Base-by-base conservation (phyloP, 1,140 invertebrate genomes). In the Bombus waltoni region DNA sequence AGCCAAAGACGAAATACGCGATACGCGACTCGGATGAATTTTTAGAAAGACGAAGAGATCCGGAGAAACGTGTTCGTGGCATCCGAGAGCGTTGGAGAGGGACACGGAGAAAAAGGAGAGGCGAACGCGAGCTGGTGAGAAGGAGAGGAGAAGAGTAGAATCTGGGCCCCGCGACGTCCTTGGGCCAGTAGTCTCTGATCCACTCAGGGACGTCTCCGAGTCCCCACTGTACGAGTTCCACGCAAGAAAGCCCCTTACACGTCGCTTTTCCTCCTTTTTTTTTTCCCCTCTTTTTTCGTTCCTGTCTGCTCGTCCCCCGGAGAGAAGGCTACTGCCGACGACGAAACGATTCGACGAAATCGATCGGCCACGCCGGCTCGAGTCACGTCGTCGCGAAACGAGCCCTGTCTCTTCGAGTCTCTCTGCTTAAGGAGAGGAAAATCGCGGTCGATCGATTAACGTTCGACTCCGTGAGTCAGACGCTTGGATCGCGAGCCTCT, bases 131-230 rank as follows among this genome's bases (percentile, higher is more conserved):
- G n/a, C 13, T 22, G 73, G 22, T 1, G 42, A 47, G 73, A 53
- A 53, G 38, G 32, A 87, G 65, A 68, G 35, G 66, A 47, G 44
- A 22, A 83, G 57, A 78, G 57, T 82, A 83, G 77, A 93, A 93
- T 94, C 92, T 93, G 93, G 93, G 92, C 88, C 93, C 93, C 90
- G 92, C 89, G 92, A 93, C 93, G 93, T 93, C 93, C 93, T 94
- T 93, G 93, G 93, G 93, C 85, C 90, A 90, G 91, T 94, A 93
- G 93, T 93, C 92, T 90, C 90, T 72, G 87, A 78, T 86, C 76
- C 89, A 77, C 82, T 92, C 93, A 92, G 91, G 93, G 93, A 89
- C 93, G 92, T 93, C 92, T 92, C 88, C 89, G 22, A 81, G 86
- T 88, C 87, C 81, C 87, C 81, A 88, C 90, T 88, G 71, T 81